phyloP scores from a whole-genome alignment of 2,888 invertebrate genomes.

The Plutella xylostella region DNA sequence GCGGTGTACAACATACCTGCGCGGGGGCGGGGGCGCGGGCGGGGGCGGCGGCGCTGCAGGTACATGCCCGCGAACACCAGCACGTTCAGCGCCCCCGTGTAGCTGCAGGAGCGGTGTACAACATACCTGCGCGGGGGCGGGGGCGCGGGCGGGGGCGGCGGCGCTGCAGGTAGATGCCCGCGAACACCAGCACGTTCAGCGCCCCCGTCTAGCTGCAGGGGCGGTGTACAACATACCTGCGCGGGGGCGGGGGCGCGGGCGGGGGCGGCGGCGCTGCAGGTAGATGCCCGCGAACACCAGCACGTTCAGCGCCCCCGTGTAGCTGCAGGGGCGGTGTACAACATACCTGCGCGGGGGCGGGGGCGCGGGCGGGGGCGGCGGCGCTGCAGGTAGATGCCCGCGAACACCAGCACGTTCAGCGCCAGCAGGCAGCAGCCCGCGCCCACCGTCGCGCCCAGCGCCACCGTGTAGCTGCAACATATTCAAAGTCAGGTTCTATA shows the following conservation, averaged over 20 bases:
- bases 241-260: constrained; percentile 29
- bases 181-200: constrained; percentile 80
- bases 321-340: constrained; percentile 23
- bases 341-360: constrained; percentile 29
- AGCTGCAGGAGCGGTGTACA: too few relatives aligned
- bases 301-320: constrained; percentile 79
- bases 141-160: constrained; percentile 56
- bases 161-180: constrained; percentile 81
- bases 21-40: constrained; percentile 29
- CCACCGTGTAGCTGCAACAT: constrained; percentile 75
- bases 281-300: constrained; percentile 83
- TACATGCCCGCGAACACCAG: constrained; percentile 83
- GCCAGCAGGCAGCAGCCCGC: constrained; percentile 79
- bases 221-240: too few relatives aligned
- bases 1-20: too few relatives aligned
- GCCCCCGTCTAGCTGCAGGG: too few relatives aligned
- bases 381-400: constrained; percentile 81
- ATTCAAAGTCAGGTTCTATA: too few relatives aligned
- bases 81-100: constrained; percentile 77
- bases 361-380: constrained; percentile 56
- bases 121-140: constrained; percentile 33
- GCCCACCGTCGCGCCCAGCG: constrained; percentile 81
- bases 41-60: constrained; percentile 74
- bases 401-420: constrained; percentile 80
- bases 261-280: constrained; percentile 74